These are phyloP conservation scores for Dynastes hyllus DNA, from an alignment of 2,888 invertebrate genomes.

Conservation along the genomic window DNA sequence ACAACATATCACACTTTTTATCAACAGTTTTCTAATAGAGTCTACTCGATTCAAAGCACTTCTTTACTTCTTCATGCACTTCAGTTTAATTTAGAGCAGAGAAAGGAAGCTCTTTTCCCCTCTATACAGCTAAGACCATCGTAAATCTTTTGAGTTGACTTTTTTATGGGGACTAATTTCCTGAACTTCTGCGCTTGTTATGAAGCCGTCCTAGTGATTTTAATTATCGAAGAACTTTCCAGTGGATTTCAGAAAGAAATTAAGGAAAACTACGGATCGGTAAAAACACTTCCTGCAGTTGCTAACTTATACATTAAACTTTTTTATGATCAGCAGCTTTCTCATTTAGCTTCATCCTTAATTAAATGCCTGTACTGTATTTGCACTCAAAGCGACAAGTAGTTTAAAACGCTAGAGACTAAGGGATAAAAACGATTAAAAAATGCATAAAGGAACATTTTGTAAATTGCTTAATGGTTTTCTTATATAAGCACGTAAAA, in stretches of 20 bases:
- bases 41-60: neutral
- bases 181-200: slow-evolving; percentile 41
- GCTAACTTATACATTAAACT: slow-evolving; percentile 27
- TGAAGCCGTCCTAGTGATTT: slow-evolving; percentile 42
- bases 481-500: too few relatives aligned
- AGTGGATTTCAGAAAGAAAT: slow-evolving; percentile 1
- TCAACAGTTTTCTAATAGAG: neutral
- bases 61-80: neutral
- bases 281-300: slow-evolving; percentile 26
- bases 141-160: slow-evolving; percentile 36
- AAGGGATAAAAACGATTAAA: too few relatives aligned
- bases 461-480: too few relatives aligned
- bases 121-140: slow-evolving; percentile 13
- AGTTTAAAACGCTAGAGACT: too few relatives aligned
- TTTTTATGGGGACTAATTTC: slow-evolving; percentile 38
- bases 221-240: slow-evolving; percentile 37
- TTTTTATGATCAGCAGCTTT: slow-evolving; percentile 22
- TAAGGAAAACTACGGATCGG: slow-evolving; percentile 16
- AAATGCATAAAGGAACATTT: too few relatives aligned
- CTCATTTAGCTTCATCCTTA: neutral
- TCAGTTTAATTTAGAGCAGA: slow-evolving; percentile 1
- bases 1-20: too few relatives aligned
- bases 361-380: slow-evolving; percentile 2
- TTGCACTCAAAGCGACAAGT: neutral
- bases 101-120: neutral